Conservation (phyloP, 2,888 invertebrate species). For the Synergus japonicus region DNA sequence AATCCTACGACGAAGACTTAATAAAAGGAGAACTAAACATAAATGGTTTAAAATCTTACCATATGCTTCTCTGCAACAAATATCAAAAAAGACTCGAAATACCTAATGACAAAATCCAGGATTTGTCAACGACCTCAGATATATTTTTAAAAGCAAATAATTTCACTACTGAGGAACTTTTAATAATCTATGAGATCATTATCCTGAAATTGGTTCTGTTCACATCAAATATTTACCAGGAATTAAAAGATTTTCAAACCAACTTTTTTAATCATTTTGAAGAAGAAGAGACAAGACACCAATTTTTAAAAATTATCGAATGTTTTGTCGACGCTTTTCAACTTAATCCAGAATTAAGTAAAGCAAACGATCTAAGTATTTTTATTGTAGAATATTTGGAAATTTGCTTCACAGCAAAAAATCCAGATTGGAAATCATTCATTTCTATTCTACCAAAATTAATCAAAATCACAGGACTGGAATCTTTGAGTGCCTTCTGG, state of each 20-base stretch:
- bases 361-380: not conserved
- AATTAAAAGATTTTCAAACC: conserved; percentile 56
- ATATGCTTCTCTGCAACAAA: conserved; percentile 61
- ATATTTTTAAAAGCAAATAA: not conserved
- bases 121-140: not conserved
- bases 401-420: conserved; percentile 56
- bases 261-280: conserved; percentile 13
- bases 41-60: conserved; percentile 57
- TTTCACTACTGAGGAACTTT: conserved; percentile 45
- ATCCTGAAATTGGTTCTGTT: conserved; percentile 60
- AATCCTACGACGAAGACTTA: conserved; percentile 53
- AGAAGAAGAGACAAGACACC: conserved; percentile 42
- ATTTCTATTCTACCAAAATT: conserved; percentile 63
- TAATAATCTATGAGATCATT: conserved; percentile 62
- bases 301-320: conserved; percentile 59
- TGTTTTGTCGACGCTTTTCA: conserved; percentile 61
- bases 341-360: conserved; percentile 35
- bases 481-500: conserved; percentile 56
- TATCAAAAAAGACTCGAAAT: conserved; percentile 56
- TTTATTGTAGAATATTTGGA: conserved; percentile 53
- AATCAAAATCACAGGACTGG: conserved; percentile 50
- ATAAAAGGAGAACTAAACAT: conserved; percentile 41
- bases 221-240: conserved; percentile 47
- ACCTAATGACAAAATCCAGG: not conserved
- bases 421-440: conserved; percentile 61